Conservation (phyloP, 2,888 invertebrate genomes). For the Trachelus stipa region DNA sequence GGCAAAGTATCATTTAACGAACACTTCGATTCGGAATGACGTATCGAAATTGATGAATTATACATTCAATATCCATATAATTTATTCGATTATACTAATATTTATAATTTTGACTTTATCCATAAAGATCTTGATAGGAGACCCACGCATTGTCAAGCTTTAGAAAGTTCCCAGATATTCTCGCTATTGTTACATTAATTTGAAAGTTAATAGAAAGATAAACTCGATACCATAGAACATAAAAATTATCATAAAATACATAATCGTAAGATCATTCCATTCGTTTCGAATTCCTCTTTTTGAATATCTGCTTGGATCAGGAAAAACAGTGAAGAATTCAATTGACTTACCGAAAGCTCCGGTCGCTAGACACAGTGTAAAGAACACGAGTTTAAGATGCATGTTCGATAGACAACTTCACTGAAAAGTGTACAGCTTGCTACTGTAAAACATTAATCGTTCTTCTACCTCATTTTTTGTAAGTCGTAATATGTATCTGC, state of each 20-base stretch:
- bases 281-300: background rate
- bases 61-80: background rate
- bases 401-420: background rate
- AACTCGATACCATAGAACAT: background rate
- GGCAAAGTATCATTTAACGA: background rate
- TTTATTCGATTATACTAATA: background rate
- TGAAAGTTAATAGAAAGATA: background rate
- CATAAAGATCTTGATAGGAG: background rate
- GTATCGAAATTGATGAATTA: background rate
- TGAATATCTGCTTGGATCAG: background rate
- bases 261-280: background rate
- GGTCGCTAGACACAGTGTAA: background rate
- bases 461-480: background rate
- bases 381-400: background rate
- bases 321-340: background rate
- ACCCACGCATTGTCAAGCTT: background rate
- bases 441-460: background rate
- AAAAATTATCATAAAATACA: background rate
- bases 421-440: background rate
- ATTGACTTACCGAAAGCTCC: background rate
- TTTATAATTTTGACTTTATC: background rate
- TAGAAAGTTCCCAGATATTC: background rate
- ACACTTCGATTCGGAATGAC: background rate
- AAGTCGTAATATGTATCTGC: background rate
- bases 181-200: background rate